Conservation (phyloP, 2,888 invertebrate species). For the Leptopilina myrica region DNA sequence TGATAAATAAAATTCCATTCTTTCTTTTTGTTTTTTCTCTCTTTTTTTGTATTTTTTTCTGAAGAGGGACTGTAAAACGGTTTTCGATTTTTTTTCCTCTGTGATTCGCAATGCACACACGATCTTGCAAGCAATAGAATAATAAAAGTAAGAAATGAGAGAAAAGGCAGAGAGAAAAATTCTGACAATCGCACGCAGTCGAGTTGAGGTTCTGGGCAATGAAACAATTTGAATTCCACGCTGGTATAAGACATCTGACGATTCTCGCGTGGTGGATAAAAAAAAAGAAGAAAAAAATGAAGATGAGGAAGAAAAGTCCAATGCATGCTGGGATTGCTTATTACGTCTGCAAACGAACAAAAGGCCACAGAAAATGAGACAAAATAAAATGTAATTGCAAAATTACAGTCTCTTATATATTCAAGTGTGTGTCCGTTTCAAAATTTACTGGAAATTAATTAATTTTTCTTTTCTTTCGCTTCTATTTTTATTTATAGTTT, state of each 20-base stretch:
- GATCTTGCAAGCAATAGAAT: slow-evolving; percentile 2
- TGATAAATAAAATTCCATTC: background rate
- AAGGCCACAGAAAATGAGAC: slow-evolving; percentile 28
- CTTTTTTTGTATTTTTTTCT: background rate
- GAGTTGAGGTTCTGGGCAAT: slow-evolving; percentile 47
- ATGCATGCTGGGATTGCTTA: slow-evolving; percentile 37
- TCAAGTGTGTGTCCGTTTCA: slow-evolving; percentile 14
- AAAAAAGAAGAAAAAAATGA: too few species aligned
- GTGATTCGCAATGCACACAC: slow-evolving; percentile 34
- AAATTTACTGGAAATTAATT: background rate
- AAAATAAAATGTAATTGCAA: slow-evolving; percentile 35
- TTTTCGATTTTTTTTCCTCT: slow-evolving; percentile 8
- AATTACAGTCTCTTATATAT: slow-evolving; percentile 19
- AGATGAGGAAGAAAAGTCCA: background rate
- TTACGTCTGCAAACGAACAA: slow-evolving; percentile 23
- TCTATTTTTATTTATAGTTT: background rate
- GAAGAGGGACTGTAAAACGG: background rate
- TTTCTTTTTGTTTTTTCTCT: background rate
- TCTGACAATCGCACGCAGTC: background rate
- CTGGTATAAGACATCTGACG: slow-evolving; percentile 22
- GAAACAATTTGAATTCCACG: slow-evolving; percentile 58
- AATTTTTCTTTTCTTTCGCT: background rate
- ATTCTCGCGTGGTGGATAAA: slow-evolving; percentile 28
- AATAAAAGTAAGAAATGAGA: slow-evolving; percentile 22
- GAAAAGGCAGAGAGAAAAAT: slow-evolving; percentile 12